Percentiles rank a stretch among this genome's conserved stretches.
Evolutionary conservation across 2,888 invertebrate species (phyloP).

Genomic region (Mechanitis messenoides): DNA sequence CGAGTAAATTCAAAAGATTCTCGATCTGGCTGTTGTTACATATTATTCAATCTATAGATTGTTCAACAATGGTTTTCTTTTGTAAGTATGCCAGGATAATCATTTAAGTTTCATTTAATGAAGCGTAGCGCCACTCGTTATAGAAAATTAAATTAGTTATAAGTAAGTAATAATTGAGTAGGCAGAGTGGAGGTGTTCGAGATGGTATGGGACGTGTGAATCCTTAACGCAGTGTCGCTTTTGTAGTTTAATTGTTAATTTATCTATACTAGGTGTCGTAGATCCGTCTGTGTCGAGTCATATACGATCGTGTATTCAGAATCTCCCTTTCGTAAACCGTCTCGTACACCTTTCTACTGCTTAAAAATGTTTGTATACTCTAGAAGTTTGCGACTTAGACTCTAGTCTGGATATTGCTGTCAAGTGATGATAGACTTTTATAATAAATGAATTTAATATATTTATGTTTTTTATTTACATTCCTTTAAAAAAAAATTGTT

Average conservation of each 20-base stretch:
- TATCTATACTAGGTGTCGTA: too few relatives aligned
- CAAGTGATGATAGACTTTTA: slow-evolving; percentile 45
- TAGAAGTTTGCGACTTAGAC: slow-evolving; percentile 22
- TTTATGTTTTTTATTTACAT: slow-evolving; percentile 3
- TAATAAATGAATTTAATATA: slow-evolving; percentile 58
- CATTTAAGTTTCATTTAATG: too few relatives aligned
- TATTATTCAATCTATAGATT: too few relatives aligned
- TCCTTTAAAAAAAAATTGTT: background rate
- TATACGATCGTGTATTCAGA: background rate
- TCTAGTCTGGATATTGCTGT: slow-evolving; percentile 32
- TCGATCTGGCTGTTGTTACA: too few relatives aligned
- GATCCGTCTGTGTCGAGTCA: too few relatives aligned
- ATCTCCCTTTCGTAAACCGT: background rate
- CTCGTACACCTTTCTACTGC: background rate
- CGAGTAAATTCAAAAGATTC: too few relatives aligned
- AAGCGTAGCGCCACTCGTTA: too few relatives aligned
- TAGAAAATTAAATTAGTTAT: background rate
- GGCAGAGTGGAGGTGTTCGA: background rate
- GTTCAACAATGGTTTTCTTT: too few relatives aligned
- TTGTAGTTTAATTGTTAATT: too few relatives aligned
- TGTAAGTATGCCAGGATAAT: too few relatives aligned
- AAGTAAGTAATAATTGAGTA: background rate
- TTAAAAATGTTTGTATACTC: slow-evolving; percentile 12
- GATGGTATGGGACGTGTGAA: too few relatives aligned
- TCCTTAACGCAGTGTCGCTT: background rate